Evolutionary conservation across 1,140 invertebrate genomes (phyloP).

Genomic region (Bombus difficillimus): DNA sequence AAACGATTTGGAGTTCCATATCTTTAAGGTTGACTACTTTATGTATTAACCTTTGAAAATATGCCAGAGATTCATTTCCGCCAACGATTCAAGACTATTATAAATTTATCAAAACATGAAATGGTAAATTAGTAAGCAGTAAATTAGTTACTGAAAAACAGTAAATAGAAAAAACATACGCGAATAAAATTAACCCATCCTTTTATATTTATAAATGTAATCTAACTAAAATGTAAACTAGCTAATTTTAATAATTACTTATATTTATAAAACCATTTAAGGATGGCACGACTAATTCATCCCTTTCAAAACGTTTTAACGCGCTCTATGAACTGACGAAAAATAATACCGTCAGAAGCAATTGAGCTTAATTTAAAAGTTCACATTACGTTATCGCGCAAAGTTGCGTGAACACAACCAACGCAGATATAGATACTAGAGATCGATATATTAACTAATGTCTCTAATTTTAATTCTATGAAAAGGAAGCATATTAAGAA

Average conservation of each 20-base stretch:
- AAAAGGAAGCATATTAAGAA: neutral
- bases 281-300: neutral
- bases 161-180: neutral
- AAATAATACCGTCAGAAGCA: slow-evolving; percentile 16
- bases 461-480: neutral
- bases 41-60: slow-evolving; percentile 26
- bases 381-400: slow-evolving; percentile 18
- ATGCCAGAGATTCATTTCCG: slow-evolving; percentile 21
- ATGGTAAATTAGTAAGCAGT: no score
- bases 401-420: neutral
- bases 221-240: neutral
- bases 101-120: neutral
- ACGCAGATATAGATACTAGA: neutral
- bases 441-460: neutral
- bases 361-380: slow-evolving; percentile 46
- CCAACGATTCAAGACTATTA: slow-evolving; percentile 8
- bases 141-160: no score
- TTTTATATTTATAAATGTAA: neutral
- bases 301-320: slow-evolving; percentile 11
- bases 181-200: neutral
- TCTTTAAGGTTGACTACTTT: neutral
- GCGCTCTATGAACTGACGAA: neutral
- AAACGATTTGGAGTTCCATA: neutral
- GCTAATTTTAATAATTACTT: neutral
- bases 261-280: neutral